Evolutionary conservation across 2,113 vertebrate species (phyloP).

Genomic region (Prochilodus magdalenae): DNA sequence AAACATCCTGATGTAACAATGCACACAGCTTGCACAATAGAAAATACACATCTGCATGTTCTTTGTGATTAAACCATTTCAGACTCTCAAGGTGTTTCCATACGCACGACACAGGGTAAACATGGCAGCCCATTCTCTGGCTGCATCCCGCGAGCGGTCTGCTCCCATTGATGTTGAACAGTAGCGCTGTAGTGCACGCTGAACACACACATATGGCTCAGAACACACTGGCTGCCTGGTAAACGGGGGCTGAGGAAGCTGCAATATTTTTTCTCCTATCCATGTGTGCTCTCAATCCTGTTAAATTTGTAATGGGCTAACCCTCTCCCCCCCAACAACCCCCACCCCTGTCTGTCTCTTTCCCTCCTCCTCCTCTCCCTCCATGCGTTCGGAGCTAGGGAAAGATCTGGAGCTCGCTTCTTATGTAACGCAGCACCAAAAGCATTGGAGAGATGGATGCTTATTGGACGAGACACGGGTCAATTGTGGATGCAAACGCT

Average conservation of each 20-base stretch:
- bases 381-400: conserved; percentile 5
- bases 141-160: background rate
- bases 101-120: background rate
- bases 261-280: background rate
- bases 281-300: conserved; percentile 23
- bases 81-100: background rate
- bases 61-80: background rate
- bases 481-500: background rate
- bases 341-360: background rate
- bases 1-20: too few relatives aligned
- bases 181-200: background rate
- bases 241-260: background rate
- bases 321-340: background rate
- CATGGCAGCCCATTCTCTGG: background rate
- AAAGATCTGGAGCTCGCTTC: conserved; percentile 19
- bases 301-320: conserved; percentile 17
- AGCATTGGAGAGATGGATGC: background rate
- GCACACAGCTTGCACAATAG: too few relatives aligned
- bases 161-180: background rate
- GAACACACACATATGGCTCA: background rate
- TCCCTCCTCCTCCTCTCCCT: background rate
- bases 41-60: background rate
- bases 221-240: background rate
- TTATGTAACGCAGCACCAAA: conserved; percentile 25
- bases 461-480: conserved; percentile 20